phyloP scores from a whole-genome alignment of 2,113 vertebrate genomes.

The Abramis brama region DNA sequence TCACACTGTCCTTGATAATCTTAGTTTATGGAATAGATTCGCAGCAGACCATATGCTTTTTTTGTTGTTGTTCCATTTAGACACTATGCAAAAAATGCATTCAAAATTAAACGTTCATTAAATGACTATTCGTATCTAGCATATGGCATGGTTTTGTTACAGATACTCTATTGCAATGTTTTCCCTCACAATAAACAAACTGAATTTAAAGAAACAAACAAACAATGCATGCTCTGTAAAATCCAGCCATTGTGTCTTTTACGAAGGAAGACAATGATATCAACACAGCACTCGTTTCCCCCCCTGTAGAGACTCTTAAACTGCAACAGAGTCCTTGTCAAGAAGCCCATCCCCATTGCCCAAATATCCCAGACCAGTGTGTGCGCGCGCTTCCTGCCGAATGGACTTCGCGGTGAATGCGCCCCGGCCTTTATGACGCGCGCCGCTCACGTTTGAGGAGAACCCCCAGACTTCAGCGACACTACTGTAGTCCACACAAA shows the following conservation, averaged over 20 bases:
- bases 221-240: not conserved
- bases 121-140: not conserved
- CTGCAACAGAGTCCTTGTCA: constrained; percentile 24
- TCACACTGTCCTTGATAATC: not conserved
- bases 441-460: constrained; percentile 61
- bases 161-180: not conserved
- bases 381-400: constrained; percentile 54
- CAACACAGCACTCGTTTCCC: not conserved
- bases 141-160: not conserved
- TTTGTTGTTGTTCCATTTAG: not conserved
- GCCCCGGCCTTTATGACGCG: constrained; percentile 53
- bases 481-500: constrained; percentile 69
- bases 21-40: not conserved
- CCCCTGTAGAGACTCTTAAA: constrained; percentile 2
- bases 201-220: not conserved
- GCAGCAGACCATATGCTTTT: not conserved
- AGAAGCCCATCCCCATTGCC: constrained; percentile 68
- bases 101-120: not conserved
- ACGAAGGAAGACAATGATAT: not conserved
- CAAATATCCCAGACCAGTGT: constrained; percentile 52
- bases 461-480: constrained; percentile 33
- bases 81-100: not conserved
- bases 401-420: constrained; percentile 58
- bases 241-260: not conserved
- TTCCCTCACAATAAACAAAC: not conserved